These are phyloP conservation scores for Lycopodina hypogea DNA, from an alignment of 37 sponge, comb jelly and placozoan species.

Conservation along the genomic window DNA sequence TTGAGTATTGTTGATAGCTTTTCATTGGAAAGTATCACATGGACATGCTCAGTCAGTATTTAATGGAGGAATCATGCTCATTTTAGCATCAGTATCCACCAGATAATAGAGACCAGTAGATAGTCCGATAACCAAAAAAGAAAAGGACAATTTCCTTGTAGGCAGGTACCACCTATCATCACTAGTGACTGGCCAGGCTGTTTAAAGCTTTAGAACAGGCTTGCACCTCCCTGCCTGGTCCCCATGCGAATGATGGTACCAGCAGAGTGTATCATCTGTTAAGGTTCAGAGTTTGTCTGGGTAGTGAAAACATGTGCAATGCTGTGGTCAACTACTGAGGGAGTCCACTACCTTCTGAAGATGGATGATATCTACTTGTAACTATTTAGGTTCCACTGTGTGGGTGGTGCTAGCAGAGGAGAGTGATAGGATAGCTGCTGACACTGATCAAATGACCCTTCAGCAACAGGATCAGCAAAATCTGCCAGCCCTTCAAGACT, in stretches of 20 bases:
- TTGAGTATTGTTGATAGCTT: conserved; percentile 26
- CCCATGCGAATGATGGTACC: conserved; percentile 30
- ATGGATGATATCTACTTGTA: conserved; percentile 3
- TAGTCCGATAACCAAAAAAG: conserved; percentile 1
- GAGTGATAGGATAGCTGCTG: neutral
- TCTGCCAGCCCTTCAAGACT: conserved; percentile 43
- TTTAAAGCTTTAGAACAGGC: too few species aligned
- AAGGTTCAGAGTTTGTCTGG: neutral
- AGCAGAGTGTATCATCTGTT: too few species aligned
- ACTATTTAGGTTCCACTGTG: conserved; percentile 4
- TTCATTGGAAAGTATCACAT: too few species aligned
- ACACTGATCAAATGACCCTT: conserved; percentile 40
- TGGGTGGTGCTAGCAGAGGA: conserved; percentile 30
- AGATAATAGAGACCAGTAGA: conserved; percentile 48
- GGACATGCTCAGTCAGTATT: neutral
- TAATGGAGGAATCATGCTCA: conserved; percentile 47
- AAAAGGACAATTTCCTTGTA: conserved; percentile 15
- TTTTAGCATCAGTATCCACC: too few species aligned
- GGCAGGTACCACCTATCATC: conserved; percentile 64
- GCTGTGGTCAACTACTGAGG: neutral
- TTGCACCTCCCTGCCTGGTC: conserved; percentile 27
- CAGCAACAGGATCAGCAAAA: conserved; percentile 52
- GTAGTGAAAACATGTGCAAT: neutral
- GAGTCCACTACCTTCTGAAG: too few species aligned
- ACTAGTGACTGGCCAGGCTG: conserved; percentile 37